Evolutionary conservation across 2,113 vertebrate species (phyloP).

Genomic region (Patagioenas fasciata): DNA sequence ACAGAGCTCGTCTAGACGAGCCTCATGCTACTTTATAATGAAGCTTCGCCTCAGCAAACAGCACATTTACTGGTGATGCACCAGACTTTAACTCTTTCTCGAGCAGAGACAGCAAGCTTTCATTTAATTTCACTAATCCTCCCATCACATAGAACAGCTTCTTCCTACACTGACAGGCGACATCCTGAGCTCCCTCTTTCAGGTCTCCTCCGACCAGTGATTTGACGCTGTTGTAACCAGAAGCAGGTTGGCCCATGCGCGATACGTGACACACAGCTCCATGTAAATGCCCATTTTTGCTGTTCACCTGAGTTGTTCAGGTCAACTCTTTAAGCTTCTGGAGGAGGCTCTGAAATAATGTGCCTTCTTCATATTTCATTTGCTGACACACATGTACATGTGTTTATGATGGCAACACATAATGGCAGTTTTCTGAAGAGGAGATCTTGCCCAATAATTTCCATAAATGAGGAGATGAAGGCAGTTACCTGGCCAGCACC

Average conservation of each 20-base stretch:
- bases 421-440: slow-evolving; percentile 12
- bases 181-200: not conserved
- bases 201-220: not conserved
- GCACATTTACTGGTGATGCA: not conserved
- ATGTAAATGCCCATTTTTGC: not conserved
- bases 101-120: not conserved
- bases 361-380: slow-evolving; percentile 35
- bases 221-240: not conserved
- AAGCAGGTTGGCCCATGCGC: not conserved
- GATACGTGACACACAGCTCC: not conserved
- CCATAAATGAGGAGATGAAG: too few species aligned
- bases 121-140: not conserved
- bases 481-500: rapidly evolving
- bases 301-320: not conserved
- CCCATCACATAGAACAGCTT: not conserved
- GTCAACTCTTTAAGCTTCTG: slow-evolving; percentile 40
- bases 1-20: not conserved
- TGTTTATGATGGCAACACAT: slow-evolving; percentile 59
- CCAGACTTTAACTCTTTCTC: not conserved
- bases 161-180: not conserved
- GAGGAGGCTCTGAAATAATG: slow-evolving; percentile 50
- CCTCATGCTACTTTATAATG: not conserved
- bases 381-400: slow-evolving; percentile 27
- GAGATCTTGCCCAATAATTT: not conserved
- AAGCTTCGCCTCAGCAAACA: not conserved